Conservation (phyloP, 1,140 invertebrate species). For the Philopotamus ludificatus region DNA sequence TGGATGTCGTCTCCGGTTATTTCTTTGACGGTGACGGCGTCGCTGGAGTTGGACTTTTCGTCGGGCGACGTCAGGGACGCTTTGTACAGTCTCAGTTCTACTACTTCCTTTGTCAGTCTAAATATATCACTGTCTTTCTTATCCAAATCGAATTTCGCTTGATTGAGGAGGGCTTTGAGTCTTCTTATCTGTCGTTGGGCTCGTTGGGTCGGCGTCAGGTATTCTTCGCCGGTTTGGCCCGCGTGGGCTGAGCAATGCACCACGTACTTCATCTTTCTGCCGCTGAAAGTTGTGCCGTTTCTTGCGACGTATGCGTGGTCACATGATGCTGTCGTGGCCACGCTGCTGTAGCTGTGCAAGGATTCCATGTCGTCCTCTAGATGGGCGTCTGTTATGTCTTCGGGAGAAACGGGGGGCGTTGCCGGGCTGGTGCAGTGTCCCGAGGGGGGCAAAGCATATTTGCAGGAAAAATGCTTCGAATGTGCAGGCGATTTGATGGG, state of each 20-base stretch:
- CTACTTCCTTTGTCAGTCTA: conserved; percentile 77
- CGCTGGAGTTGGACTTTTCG: conserved; percentile 70
- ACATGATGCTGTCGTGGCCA: conserved; percentile 69
- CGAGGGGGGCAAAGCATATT: conserved; percentile 36
- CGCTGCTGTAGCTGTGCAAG: conserved; percentile 72
- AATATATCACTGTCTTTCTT: conserved; percentile 79
- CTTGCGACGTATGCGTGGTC: conserved; percentile 77
- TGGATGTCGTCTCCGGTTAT: conserved; percentile 58
- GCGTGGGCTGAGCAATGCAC: conserved; percentile 78
- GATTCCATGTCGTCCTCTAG: conserved; percentile 72
- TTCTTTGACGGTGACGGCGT: conserved; percentile 70
- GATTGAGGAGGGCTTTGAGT: conserved; percentile 66
- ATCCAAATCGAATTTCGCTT: conserved; percentile 73
- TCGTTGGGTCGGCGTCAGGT: conserved; percentile 82
- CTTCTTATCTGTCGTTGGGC: conserved; percentile 75
- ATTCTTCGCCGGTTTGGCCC: conserved; percentile 72
- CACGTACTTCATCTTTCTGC: conserved; percentile 70
- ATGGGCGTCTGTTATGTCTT: conserved; percentile 54
- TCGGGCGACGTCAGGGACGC: conserved; percentile 72
- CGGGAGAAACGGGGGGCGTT: conserved; percentile 62
- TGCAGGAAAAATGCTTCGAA: conserved; percentile 13
- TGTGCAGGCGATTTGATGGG: conserved; percentile 31
- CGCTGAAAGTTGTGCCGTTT: conserved; percentile 76
- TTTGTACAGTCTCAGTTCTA: conserved; percentile 75
- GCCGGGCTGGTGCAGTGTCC: conserved; percentile 46